Evolutionary conservation across 2,888 invertebrate species (phyloP).

Genomic region (Odontocerum albicorne): DNA sequence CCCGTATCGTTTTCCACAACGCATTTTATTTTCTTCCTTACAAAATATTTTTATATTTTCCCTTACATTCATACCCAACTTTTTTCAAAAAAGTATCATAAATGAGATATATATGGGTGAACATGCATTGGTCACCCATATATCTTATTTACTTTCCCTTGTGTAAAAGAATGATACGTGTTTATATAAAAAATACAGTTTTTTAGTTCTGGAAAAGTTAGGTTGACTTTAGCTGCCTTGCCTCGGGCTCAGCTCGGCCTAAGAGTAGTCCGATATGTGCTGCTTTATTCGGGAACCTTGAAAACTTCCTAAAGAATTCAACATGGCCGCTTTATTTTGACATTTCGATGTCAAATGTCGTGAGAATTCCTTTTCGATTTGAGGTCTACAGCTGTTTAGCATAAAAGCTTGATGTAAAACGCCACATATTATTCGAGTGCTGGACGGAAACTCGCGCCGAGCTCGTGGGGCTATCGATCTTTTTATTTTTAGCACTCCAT

Average conservation of each 20-base stretch:
- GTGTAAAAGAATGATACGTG: too few species aligned
- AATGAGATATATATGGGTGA: too few species aligned
- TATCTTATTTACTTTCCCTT: too few species aligned
- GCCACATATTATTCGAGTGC: conserved; percentile 1
- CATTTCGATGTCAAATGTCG: conserved; percentile 57
- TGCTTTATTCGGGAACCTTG: conserved; percentile 28
- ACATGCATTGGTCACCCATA: too few species aligned
- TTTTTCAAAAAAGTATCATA: too few species aligned
- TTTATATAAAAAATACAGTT: too few species aligned
- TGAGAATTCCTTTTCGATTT: conserved; percentile 20
- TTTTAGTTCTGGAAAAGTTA: conserved; percentile 7
- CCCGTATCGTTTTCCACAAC: too few species aligned
- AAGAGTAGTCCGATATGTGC: conserved; percentile 11
- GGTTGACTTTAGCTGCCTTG: too few species aligned
- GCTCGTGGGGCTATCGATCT: conserved; percentile 12
- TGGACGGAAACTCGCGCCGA: conserved; percentile 6
- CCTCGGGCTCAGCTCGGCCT: too few species aligned
- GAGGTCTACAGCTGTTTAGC: conserved; percentile 22
- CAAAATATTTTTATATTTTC: too few species aligned
- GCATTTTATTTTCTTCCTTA: too few species aligned
- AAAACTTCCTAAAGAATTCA: conserved; percentile 39
- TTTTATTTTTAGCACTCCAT: conserved; percentile 17
- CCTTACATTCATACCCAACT: too few species aligned
- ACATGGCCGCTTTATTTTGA: conserved; percentile 61
- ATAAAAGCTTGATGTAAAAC: conserved; percentile 11